phyloP scores from a whole-genome alignment of 2,797 vertebrate species.

The Helostoma temminkii region DNA sequence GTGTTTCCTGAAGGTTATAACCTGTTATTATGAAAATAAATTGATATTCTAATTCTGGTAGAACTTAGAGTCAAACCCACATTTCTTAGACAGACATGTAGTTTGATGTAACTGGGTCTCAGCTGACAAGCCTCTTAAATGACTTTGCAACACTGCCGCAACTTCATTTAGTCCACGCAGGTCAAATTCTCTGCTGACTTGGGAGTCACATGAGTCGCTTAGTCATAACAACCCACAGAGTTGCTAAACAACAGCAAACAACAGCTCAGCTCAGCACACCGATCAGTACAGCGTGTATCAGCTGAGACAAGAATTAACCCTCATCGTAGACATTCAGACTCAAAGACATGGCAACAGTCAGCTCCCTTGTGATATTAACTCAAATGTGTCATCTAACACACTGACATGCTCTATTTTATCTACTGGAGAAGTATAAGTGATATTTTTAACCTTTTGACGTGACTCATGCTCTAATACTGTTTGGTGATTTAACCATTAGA shows the following conservation, averaged over 20 bases:
- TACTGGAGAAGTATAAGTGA: too few relatives aligned
- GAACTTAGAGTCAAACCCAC: too few relatives aligned
- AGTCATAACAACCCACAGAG: conserved; percentile 60
- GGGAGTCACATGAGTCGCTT: conserved; percentile 60
- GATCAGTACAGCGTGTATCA: neutral
- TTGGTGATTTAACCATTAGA: neutral
- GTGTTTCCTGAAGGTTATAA: too few relatives aligned
- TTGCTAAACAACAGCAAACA: conserved; percentile 62
- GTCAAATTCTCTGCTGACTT: conserved; percentile 63
- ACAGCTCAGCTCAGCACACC: conserved; percentile 18
- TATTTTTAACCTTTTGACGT: too few relatives aligned
- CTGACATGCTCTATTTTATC: too few relatives aligned
- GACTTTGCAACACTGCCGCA: conserved; percentile 26
- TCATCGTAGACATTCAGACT: neutral
- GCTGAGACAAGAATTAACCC: neutral
- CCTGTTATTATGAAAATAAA: too few relatives aligned
- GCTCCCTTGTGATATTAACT: neutral
- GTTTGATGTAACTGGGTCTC: neutral
- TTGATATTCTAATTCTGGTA: too few relatives aligned
- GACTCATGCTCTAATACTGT: too few relatives aligned
- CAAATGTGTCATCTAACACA: neutral
- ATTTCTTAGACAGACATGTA: neutral
- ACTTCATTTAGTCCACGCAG: conserved; percentile 4
- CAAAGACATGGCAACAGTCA: neutral
- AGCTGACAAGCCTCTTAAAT: neutral